phyloP scores from a whole-genome alignment of 2,113 vertebrate genomes.

The Lontra canadensis region DNA sequence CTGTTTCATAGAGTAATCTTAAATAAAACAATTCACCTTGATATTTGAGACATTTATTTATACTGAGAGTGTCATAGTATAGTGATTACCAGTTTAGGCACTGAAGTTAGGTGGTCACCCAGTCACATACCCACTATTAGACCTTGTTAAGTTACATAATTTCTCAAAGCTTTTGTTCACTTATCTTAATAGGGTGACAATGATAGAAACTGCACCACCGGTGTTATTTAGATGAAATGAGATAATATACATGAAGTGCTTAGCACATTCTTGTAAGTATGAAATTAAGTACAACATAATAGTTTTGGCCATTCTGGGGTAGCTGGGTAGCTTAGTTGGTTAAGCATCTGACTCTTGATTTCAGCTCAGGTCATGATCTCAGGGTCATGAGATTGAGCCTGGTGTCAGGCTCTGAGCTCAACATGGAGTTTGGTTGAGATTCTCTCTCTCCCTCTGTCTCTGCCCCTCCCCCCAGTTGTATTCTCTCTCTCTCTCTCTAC shows the following conservation, averaged over 20 bases:
- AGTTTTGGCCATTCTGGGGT: not conserved
- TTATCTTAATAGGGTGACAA: not conserved
- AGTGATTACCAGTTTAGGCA: not conserved
- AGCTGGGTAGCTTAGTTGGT: not conserved
- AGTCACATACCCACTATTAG: not conserved
- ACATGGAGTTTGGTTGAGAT: not conserved
- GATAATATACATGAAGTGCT: not conserved
- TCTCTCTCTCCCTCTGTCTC: not conserved
- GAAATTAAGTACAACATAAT: not conserved
- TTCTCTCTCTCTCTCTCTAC: not conserved
- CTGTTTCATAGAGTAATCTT: not conserved
- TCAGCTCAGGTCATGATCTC: not conserved
- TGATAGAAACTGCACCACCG: not conserved
- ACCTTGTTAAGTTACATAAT: not conserved
- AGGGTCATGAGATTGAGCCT: not conserved
- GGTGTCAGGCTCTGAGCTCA: not conserved
- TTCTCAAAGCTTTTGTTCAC: not conserved
- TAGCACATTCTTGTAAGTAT: not conserved
- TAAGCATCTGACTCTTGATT: not conserved
- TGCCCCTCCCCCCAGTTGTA: not conserved
- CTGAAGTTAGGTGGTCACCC: not conserved
- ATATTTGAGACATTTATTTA: not conserved
- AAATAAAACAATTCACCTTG: not conserved
- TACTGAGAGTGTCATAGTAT: not conserved
- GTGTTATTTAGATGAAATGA: not conserved